These are phyloP conservation scores for Stenurella melanura DNA, from an alignment of 2,888 invertebrate species.

Conservation along the genomic window DNA sequence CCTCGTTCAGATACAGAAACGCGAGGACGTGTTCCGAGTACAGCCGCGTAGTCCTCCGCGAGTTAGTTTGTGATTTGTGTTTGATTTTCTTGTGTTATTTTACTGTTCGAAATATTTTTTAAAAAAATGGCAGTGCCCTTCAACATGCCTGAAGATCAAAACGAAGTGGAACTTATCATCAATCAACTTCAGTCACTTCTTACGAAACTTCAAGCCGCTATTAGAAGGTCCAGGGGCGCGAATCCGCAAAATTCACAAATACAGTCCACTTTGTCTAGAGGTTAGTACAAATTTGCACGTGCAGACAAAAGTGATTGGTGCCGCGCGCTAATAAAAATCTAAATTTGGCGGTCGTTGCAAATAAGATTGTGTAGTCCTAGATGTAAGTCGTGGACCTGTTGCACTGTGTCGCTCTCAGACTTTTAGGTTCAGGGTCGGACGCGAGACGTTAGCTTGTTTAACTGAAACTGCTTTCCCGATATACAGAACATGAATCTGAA, in stretches of 20 bases:
- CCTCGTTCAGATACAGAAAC: conserved; percentile 55
- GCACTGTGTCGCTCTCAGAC: conserved; percentile 61
- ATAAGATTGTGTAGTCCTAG: conserved; percentile 39
- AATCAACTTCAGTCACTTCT: conserved; percentile 62
- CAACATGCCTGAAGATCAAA: conserved; percentile 68
- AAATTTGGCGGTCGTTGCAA: conserved; percentile 25
- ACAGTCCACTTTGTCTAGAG: conserved; percentile 39
- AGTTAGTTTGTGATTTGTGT: conserved; percentile 52
- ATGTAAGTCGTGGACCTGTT: conserved; percentile 65
- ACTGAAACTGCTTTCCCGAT: conserved; percentile 54
- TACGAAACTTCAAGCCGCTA: conserved; percentile 58
- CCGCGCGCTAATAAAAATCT: conserved; percentile 17
- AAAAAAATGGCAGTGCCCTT: conserved; percentile 71
- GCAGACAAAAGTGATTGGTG: conserved; percentile 12
- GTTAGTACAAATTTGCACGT: conserved; percentile 37
- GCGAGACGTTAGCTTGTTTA: conserved; percentile 58
- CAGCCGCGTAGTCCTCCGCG: conserved; percentile 50
- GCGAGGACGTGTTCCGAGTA: conserved; percentile 60
- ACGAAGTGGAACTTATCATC: conserved; percentile 65
- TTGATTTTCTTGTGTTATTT: conserved; percentile 47
- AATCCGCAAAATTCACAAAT: conserved; percentile 33
- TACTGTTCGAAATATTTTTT: conserved; percentile 33
- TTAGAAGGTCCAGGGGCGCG: conserved; percentile 50
- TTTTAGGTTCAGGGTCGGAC: conserved; percentile 66
- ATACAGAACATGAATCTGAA: conserved; percentile 54